Evolutionary conservation across 2,888 invertebrate genomes (phyloP).

Genomic region (Electrophaes corylata): DNA sequence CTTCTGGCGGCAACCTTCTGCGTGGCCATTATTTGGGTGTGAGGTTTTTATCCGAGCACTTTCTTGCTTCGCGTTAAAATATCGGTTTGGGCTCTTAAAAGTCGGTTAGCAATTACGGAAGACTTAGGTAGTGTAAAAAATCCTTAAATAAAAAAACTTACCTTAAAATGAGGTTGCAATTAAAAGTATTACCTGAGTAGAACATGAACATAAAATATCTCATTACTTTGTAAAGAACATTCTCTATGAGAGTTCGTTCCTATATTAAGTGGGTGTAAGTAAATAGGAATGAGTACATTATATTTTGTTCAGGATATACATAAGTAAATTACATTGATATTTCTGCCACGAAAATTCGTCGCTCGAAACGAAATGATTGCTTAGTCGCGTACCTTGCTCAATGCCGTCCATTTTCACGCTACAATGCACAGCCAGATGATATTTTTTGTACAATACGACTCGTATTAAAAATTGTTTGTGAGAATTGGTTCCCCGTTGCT

Average conservation of each 20-base stretch:
- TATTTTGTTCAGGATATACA: slow-evolving; percentile 12
- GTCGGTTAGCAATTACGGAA: too few species aligned
- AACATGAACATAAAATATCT: background rate
- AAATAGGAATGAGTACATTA: slow-evolving; percentile 1
- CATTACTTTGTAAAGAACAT: background rate
- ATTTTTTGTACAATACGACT: slow-evolving; percentile 31
- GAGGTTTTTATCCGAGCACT: too few species aligned
- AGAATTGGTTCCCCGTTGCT: slow-evolving; percentile 23
- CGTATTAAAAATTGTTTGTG: slow-evolving; percentile 27
- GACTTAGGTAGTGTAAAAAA: too few species aligned
- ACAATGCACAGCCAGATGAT: slow-evolving; percentile 31
- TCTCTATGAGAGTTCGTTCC: background rate
- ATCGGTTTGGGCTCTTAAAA: too few species aligned
- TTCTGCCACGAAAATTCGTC: slow-evolving; percentile 17
- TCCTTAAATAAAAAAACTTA: too few species aligned
- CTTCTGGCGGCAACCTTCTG: too few species aligned
- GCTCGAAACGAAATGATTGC: slow-evolving; percentile 26
- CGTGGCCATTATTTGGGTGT: too few species aligned
- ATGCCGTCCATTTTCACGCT: slow-evolving; percentile 31
- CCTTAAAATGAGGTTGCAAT: too few species aligned
- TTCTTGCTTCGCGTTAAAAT: too few species aligned
- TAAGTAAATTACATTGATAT: slow-evolving; percentile 22
- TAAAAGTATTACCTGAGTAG: too few species aligned
- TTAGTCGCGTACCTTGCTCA: slow-evolving; percentile 24
- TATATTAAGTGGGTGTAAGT: background rate